phyloP scores from a whole-genome alignment of 2,113 vertebrate species.

The Amblyopsis rosae region DNA sequence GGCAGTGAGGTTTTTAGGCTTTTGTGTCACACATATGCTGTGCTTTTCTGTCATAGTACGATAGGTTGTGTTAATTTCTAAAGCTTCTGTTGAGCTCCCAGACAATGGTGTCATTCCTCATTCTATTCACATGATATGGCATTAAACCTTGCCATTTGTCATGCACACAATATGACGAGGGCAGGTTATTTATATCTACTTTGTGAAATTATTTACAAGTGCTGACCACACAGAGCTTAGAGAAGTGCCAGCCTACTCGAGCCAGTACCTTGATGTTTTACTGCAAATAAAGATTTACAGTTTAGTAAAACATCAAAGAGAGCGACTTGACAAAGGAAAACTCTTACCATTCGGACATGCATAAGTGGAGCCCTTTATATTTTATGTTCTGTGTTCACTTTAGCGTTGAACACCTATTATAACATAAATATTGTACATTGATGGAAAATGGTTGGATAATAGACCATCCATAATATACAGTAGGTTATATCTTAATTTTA shows the following conservation, averaged over 20 bases:
- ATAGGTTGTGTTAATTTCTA: constrained; percentile 48
- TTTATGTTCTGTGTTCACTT: too few relatives aligned
- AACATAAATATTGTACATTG: not conserved
- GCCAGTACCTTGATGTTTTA: constrained; percentile 47
- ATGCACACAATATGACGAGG: constrained; percentile 7
- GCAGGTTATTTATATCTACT: not conserved
- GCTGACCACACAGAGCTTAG: constrained; percentile 11
- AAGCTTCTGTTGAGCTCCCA: constrained; percentile 49
- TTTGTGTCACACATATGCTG: constrained; percentile 54
- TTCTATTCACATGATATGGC: constrained; percentile 16
- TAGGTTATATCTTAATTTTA: constrained; percentile 6
- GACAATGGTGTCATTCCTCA: not conserved
- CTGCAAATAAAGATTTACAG: constrained; percentile 44
- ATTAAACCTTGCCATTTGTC: constrained; percentile 12
- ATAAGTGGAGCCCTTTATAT: constrained; percentile 1
- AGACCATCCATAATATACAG: not conserved
- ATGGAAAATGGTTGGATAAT: constrained; percentile 7
- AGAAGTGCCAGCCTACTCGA: constrained; percentile 4
- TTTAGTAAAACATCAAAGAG: constrained; percentile 52
- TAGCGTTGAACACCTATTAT: constrained; percentile 1
- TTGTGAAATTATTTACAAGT: too few relatives aligned
- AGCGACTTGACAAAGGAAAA: constrained; percentile 1
- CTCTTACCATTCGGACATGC: constrained; percentile 10
- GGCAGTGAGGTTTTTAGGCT: constrained; percentile 41
- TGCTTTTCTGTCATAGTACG: constrained; percentile 42